A percentile compares a stretch with the other conserved stretches of the same genome.
Conservation (phyloP, 1,140 invertebrate genomes). For the Orius laevigatus region DNA sequence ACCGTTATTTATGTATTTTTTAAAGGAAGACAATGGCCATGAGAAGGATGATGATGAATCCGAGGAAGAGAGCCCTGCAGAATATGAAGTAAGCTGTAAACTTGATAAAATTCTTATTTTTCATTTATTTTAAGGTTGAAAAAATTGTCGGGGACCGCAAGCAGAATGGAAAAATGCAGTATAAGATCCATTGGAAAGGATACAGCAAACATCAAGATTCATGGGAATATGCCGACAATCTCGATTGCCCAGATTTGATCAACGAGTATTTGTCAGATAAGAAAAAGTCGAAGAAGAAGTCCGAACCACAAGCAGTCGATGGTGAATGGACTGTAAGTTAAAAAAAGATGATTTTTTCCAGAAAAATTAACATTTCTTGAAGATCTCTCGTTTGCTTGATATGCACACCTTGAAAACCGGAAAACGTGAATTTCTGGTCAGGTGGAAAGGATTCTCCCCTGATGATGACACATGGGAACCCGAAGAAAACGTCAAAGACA, state of each 20-base stretch:
- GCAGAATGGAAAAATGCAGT: slow-evolving; percentile 50
- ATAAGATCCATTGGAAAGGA: slow-evolving; percentile 65
- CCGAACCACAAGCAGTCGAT: too few species aligned
- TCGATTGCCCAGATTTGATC: slow-evolving; percentile 52
- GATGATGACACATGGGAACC: slow-evolving; percentile 58
- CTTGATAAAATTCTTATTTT: too few species aligned
- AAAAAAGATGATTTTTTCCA: too few species aligned
- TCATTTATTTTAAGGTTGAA: too few species aligned
- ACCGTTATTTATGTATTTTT: too few species aligned
- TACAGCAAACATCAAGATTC: slow-evolving; percentile 46
- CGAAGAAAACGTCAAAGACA: slow-evolving; percentile 49
- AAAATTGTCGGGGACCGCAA: slow-evolving; percentile 47
- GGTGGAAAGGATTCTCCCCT: slow-evolving; percentile 56
- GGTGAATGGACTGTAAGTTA: too few species aligned
- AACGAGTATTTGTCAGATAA: slow-evolving; percentile 28
- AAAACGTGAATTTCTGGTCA: slow-evolving; percentile 51
- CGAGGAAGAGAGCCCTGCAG: too few species aligned
- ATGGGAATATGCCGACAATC: slow-evolving; percentile 58
- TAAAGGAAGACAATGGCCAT: too few species aligned
- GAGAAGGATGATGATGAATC: too few species aligned
- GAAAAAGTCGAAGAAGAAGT: too few species aligned
- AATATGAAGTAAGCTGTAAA: too few species aligned
- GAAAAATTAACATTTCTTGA: too few species aligned
- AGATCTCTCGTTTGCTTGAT: slow-evolving; percentile 56
- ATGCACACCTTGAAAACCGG: slow-evolving; percentile 51